phyloP scores from a whole-genome alignment of 2,113 vertebrate species.

The Podarcis cretensis region DNA sequence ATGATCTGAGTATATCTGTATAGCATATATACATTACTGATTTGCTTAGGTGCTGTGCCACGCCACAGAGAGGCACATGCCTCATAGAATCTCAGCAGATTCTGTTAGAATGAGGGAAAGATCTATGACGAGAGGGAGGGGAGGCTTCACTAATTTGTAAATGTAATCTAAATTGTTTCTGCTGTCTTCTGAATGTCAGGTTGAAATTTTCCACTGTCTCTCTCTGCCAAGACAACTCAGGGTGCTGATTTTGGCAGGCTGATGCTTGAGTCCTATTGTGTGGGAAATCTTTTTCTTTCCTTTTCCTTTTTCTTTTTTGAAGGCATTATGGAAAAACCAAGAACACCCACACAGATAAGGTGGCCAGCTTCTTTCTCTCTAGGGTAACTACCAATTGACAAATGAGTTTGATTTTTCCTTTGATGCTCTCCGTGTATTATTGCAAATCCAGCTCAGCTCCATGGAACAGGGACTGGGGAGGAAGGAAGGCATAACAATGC shows the following conservation, averaged over 20 bases:
- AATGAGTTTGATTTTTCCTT: conserved; percentile 74
- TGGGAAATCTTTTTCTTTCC: not conserved
- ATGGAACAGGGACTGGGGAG: conserved; percentile 15
- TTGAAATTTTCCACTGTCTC: conserved; percentile 71
- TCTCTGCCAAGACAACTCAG: conserved; percentile 73
- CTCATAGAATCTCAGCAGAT: conserved; percentile 43
- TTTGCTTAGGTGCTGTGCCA: not conserved
- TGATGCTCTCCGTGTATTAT: conserved; percentile 52
- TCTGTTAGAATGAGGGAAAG: conserved; percentile 47
- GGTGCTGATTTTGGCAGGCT: conserved; percentile 73
- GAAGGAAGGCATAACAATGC: conserved; percentile 21
- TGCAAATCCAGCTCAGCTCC: conserved; percentile 58
- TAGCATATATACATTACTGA: not conserved
- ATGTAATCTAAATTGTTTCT: conserved; percentile 70
- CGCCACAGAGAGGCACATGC: conserved; percentile 44
- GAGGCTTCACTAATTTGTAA: conserved; percentile 67
- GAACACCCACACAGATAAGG: conserved; percentile 73
- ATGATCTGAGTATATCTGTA: conserved; percentile 18
- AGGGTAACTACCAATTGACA: conserved; percentile 59
- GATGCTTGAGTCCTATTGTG: conserved; percentile 70
- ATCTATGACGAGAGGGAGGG: conserved; percentile 1
- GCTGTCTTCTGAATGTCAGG: conserved; percentile 77
- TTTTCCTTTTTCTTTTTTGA: conserved; percentile 44
- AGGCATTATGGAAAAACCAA: conserved; percentile 67
- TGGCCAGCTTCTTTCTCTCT: conserved; percentile 66